Percentiles rank a stretch among this genome's conserved stretches.
Conservation (phyloP, 2,888 invertebrate species). For the Pollenia amentaria region DNA sequence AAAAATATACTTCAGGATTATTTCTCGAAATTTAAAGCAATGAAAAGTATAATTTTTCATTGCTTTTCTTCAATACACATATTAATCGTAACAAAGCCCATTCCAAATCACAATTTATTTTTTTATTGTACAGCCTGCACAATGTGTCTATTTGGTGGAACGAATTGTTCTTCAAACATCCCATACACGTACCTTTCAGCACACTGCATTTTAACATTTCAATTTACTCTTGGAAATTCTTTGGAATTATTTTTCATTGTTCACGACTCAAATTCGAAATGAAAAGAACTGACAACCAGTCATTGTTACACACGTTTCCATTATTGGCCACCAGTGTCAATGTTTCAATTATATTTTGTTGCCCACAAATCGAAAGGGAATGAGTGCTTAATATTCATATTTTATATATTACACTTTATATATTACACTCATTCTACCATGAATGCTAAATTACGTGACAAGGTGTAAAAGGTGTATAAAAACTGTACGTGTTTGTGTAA, state of each 20-base stretch:
- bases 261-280: conserved; percentile 31
- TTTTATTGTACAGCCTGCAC: not conserved
- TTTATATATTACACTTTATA: conserved; percentile 12
- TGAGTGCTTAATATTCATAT: conserved; percentile 13
- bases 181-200: conserved; percentile 31
- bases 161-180: conserved; percentile 39
- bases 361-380: conserved; percentile 52
- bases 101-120: not conserved
- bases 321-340: conserved; percentile 61
- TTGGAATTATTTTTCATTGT: conserved; percentile 47
- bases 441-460: conserved; percentile 65
- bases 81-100: conserved; percentile 8
- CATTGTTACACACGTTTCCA: conserved; percentile 66
- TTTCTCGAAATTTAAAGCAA: not conserved
- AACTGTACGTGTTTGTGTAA: conserved; percentile 37
- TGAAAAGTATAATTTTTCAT: not conserved
- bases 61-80: not conserved
- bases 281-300: conserved; percentile 38
- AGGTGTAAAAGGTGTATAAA: conserved; percentile 24
- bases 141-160: conserved; percentile 37
- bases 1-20: not conserved
- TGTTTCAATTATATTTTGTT: conserved; percentile 70
- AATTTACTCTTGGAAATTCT: conserved; percentile 42
- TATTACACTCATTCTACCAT: conserved; percentile 34
- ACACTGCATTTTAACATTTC: conserved; percentile 34